A percentile compares a stretch with the other conserved stretches of the same genome.
Evolutionary conservation across 1,140 invertebrate species (phyloP).

Genomic region (Dryas iulia): DNA sequence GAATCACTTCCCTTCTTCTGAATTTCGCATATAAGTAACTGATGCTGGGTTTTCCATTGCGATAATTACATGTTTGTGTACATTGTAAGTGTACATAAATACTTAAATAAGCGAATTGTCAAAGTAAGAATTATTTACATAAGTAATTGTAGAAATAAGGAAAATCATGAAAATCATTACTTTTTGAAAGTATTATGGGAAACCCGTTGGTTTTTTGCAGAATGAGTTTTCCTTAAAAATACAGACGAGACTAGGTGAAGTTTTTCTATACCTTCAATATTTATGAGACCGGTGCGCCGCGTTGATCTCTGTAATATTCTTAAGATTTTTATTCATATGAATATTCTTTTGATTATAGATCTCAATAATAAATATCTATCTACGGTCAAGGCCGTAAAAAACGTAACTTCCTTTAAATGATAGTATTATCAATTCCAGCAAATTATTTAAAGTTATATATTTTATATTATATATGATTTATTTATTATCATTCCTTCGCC

Average conservation of each 20-base stretch:
- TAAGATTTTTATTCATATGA: too few relatives aligned
- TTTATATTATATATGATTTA: too few relatives aligned
- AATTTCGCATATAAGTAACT: neutral
- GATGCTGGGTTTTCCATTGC: neutral
- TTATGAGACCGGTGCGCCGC: neutral
- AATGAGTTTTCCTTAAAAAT: neutral
- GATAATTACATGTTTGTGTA: neutral
- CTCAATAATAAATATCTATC: too few relatives aligned
- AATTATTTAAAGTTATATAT: too few relatives aligned
- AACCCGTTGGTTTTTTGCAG: neutral
- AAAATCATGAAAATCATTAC: neutral
- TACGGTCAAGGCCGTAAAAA: too few relatives aligned
- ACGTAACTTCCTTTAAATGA: too few relatives aligned
- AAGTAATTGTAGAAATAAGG: neutral
- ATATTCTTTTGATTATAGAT: too few relatives aligned
- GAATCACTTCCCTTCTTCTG: neutral
- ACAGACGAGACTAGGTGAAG: too few relatives aligned
- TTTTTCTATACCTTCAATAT: neutral
- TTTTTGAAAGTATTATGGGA: neutral
- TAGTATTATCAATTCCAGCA: too few relatives aligned
- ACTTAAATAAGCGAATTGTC: too few relatives aligned
- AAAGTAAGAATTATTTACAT: neutral
- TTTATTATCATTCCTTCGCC: too few relatives aligned
- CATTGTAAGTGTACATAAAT: neutral
- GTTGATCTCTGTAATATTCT: neutral